phyloP scores from a whole-genome alignment of 1,140 invertebrate species.

The Tigriopus japonicus region DNA sequence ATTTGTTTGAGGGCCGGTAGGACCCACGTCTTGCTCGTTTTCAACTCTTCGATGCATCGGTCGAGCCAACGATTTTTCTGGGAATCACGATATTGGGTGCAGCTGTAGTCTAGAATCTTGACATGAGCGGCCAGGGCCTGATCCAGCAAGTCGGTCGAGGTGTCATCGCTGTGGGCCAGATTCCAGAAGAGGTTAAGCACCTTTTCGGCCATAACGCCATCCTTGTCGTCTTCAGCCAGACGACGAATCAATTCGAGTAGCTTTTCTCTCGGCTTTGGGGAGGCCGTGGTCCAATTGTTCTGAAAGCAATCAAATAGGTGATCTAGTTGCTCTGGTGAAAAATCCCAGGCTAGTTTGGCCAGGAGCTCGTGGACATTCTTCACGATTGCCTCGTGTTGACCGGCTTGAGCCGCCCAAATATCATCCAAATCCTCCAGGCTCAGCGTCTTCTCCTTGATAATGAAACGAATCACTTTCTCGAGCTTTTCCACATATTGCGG shows the following conservation, averaged over 20 bases:
- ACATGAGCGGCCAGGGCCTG: slow-evolving; percentile 84
- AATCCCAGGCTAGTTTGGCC: slow-evolving; percentile 94
- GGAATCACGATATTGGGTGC: slow-evolving; percentile 68
- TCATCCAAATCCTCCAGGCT: slow-evolving; percentile 78
- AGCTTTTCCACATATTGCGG: slow-evolving; percentile 94
- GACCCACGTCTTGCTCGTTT: slow-evolving; percentile 68
- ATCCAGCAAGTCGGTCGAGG: slow-evolving; percentile 93
- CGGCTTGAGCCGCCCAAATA: slow-evolving; percentile 86
- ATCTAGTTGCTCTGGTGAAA: slow-evolving; percentile 87
- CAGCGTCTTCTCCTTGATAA: slow-evolving; percentile 35
- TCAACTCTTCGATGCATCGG: slow-evolving; percentile 85
- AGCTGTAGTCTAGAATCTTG: slow-evolving; percentile 94
- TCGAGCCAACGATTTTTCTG: slow-evolving; percentile 91
- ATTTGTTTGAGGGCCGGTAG: slow-evolving; percentile 87
- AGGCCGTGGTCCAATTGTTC: slow-evolving; percentile 86
- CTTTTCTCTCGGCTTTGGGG: slow-evolving; percentile 87
- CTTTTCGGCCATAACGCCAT: slow-evolving; percentile 25
- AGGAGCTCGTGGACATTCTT: slow-evolving; percentile 92
- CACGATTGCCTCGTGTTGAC: slow-evolving; percentile 85
- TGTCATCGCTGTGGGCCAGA: slow-evolving; percentile 83
- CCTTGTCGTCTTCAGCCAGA: slow-evolving; percentile 87
- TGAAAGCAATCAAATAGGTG: slow-evolving; percentile 95
- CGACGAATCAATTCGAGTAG: slow-evolving; percentile 81
- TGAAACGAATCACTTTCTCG: slow-evolving; percentile 56
- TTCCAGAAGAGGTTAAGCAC: slow-evolving; percentile 94